A percentile compares a stretch with the other conserved stretches of the same genome.
Conservation (phyloP, 2,888 invertebrate genomes). For the Crocallis elinguaria region DNA sequence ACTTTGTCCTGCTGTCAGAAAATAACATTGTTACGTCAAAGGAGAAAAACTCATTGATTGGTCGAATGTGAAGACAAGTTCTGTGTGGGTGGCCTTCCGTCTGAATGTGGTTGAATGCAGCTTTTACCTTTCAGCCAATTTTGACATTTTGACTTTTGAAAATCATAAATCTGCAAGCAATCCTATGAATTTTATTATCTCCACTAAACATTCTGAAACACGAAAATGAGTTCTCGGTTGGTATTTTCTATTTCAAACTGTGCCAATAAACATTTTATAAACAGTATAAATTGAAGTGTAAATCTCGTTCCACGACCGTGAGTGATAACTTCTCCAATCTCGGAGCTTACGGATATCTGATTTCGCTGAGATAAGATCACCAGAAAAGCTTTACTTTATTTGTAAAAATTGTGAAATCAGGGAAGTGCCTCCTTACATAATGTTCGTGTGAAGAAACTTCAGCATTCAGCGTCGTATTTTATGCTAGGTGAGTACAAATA, state of each 20-base stretch:
- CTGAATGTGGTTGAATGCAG: too few relatives aligned
- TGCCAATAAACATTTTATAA: background rate
- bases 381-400: background rate
- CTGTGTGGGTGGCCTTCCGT: too few relatives aligned
- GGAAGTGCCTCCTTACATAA: conserved; percentile 24
- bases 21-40: too few relatives aligned
- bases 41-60: too few relatives aligned
- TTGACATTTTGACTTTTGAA: too few relatives aligned
- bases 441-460: conserved; percentile 19
- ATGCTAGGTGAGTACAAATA: conserved; percentile 60
- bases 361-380: conserved; percentile 12
- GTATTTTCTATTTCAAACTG: background rate
- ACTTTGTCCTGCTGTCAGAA: too few relatives aligned
- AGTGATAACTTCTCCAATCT: conserved; percentile 31
- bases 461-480: conserved; percentile 41
- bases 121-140: too few relatives aligned
- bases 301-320: conserved; percentile 27
- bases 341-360: conserved; percentile 34
- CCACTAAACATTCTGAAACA: background rate
- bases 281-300: background rate
- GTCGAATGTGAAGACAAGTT: too few relatives aligned
- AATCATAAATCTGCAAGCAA: too few relatives aligned
- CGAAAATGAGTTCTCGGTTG: background rate
- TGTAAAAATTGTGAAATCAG: background rate
- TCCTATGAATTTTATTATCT: background rate